Base-by-base conservation (phyloP, 92 coral and sea anemone species). In the Epizoanthus rinbou region DNA sequence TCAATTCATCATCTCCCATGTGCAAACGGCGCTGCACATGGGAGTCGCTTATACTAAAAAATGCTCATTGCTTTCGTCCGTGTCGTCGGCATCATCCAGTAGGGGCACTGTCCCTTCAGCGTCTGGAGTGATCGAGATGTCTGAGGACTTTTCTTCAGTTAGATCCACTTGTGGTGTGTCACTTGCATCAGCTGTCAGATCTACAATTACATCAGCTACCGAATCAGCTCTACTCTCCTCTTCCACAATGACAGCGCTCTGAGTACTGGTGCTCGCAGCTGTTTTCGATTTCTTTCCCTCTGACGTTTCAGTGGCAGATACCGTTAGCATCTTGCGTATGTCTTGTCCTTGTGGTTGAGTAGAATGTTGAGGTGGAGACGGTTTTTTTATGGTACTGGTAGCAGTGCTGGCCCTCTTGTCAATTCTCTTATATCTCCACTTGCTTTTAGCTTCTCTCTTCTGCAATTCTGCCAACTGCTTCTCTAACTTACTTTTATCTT, bases 371-470 rank as follows among this genome's bases (percentile, higher is more conserved):
- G 31, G 78, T 52, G 10, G 78, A 19, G 16, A 19, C 3, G 78
- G 60, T 19, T 23, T 73, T 22, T 62, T 47, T 47, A 31, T 50
- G 60, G 78, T 73, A 1, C 62, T 73, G n/a, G 62, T 73, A 31
- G 60, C 41, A 47, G 78, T 73, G 71, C 37, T 21, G 25, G 75
- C 43, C 45, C 71, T 57, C 76, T 69, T 83, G 59, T 15, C 67
- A 57, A 39, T 59, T 69, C 18, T 59, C 43, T 84, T 57, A 31
- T 19, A 16, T 60, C 79, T 72, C 88, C 88, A 88, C 8, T 64
- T 78, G 71, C 88, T 85, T 57, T 88, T 88, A 58, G 76, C 56
- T 16, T 88, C 91, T 73, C 79, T 88, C 33, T 60, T 84, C 74
- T 84, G 91, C 3, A 84, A 45, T 64, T 15, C n/a, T 76, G 80